A percentile compares a stretch with the other conserved stretches of the same genome.
phyloP scores from a whole-genome alignment of 2,113 vertebrate species.

The Hystrix cristata region DNA sequence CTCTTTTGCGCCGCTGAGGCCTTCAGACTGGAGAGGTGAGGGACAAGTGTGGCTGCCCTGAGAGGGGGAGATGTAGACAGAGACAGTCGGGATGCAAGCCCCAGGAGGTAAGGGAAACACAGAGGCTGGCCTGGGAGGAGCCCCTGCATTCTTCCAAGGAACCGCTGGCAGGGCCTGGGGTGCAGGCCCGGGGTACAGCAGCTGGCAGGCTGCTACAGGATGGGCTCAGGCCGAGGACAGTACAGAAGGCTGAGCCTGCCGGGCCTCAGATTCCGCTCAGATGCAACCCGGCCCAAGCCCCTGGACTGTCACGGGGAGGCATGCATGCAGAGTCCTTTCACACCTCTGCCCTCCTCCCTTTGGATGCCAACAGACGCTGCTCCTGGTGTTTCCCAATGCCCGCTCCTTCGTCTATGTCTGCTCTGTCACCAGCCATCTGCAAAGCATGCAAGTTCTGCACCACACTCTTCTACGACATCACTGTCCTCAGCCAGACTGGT shows the following conservation, averaged over 20 bases:
- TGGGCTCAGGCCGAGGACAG: neutral
- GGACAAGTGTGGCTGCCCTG: neutral
- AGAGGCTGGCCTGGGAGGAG: too few relatives aligned
- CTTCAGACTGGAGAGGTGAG: neutral
- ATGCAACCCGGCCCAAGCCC: too few relatives aligned
- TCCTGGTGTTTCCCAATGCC: neutral
- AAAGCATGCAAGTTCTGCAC: neutral
- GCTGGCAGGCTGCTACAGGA: neutral
- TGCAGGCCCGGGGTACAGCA: neutral
- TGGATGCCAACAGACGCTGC: neutral
- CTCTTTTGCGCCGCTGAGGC: neutral
- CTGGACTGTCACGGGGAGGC: neutral
- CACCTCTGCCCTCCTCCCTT: neutral
- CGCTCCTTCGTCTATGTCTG: neutral
- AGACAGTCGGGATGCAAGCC: neutral
- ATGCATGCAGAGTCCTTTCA: neutral
- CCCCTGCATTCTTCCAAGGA: neutral
- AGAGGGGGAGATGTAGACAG: neutral
- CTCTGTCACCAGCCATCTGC: neutral
- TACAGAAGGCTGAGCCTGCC: neutral
- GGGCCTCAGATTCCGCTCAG: neutral
- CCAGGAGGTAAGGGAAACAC: neutral
- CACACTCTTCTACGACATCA: neutral
- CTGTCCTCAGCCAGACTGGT: neutral
- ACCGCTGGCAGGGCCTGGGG: neutral